These are phyloP conservation scores for Lamellibrachia luymesi DNA, from an alignment of 1,140 invertebrate genomes.

Conservation along the genomic window DNA sequence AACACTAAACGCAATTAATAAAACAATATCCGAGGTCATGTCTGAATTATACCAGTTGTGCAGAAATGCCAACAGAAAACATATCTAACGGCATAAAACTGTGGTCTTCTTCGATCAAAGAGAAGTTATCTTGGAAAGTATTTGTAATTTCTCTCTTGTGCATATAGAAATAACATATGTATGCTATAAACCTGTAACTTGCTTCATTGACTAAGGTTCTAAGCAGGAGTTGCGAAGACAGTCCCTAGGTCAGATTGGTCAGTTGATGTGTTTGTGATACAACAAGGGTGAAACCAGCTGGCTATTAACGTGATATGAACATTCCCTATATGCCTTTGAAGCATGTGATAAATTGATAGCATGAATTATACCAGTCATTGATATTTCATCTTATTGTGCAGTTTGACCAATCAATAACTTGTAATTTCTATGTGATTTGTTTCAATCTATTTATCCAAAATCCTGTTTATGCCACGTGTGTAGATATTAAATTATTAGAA, in stretches of 20 bases:
- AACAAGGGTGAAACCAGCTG: background rate
- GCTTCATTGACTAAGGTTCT: background rate
- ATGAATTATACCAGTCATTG: background rate
- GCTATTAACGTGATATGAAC: background rate
- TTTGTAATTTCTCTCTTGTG: background rate
- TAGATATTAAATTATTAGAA: background rate
- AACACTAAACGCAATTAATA: background rate
- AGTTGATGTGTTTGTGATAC: background rate
- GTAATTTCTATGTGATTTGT: background rate
- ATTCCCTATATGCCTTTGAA: background rate
- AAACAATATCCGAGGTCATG: no score
- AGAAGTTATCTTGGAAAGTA: background rate
- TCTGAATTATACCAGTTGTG: background rate
- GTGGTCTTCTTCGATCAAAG: background rate
- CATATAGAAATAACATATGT: background rate
- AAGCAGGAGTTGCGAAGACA: background rate
- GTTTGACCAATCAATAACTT: background rate
- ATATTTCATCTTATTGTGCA: background rate
- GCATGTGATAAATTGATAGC: background rate
- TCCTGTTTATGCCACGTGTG: background rate
- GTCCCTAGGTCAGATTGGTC: background rate
- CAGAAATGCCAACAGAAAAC: background rate
- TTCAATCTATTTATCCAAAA: background rate
- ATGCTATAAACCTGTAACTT: background rate
- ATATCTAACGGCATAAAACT: background rate